These are phyloP conservation scores for Chrosomus eos DNA, from an alignment of 2,797 vertebrate species.

Conservation along the genomic window DNA sequence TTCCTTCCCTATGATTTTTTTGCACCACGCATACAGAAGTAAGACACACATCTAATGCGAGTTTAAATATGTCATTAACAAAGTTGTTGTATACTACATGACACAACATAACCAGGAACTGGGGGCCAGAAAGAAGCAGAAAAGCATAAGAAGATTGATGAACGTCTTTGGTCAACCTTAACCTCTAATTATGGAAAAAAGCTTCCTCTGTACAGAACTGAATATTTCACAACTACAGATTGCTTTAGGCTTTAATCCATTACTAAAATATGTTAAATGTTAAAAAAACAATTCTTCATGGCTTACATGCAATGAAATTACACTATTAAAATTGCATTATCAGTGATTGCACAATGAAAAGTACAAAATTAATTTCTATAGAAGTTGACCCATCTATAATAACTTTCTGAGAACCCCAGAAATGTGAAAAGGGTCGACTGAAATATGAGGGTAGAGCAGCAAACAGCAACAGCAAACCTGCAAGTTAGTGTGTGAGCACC, in stretches of 20 bases:
- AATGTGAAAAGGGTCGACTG: not conserved
- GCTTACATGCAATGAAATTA: not conserved
- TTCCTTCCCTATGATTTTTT: not conserved
- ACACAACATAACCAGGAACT: not conserved
- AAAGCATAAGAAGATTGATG: not conserved
- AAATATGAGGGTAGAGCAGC: not conserved
- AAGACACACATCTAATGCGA: not conserved
- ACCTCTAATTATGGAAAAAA: not conserved
- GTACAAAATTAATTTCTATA: not conserved
- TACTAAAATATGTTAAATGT: not conserved
- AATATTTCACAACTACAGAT: not conserved
- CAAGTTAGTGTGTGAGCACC: not conserved
- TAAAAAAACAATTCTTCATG: not conserved
- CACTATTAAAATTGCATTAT: not conserved
- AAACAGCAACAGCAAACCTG: constrained; percentile 5
- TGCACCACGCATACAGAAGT: not conserved
- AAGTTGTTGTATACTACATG: not conserved
- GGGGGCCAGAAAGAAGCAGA: not conserved
- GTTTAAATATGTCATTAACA: too few relatives aligned
- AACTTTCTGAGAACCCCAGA: not conserved
- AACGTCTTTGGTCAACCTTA: not conserved
- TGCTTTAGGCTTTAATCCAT: not conserved
- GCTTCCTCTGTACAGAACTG: not conserved
- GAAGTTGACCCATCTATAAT: not conserved
- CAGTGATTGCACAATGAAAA: not conserved